Base-by-base conservation (phyloP, 2,888 invertebrate species). In the Caenorhabditis sp. region DNA sequence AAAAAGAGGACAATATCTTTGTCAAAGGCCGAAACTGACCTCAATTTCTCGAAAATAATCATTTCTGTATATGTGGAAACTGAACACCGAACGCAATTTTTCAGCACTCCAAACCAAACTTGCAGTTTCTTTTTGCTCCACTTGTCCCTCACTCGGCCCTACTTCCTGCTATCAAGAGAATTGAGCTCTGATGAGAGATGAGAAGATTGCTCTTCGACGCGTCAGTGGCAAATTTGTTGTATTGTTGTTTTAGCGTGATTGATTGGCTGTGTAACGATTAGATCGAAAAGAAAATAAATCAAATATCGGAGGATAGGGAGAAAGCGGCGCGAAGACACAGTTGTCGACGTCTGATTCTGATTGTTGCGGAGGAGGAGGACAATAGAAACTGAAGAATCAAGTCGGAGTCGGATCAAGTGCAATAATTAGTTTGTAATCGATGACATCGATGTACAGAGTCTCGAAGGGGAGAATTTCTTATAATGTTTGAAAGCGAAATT, bases 211-310 rank as follows among this genome's bases (percentile, higher is more conserved):
- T 59, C 59, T 53, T 32, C 52, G 30, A 58, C 70, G 59, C 70
- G 52, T 70, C 73, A 62, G 46, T 74, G 70, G 76, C 76, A 76
- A 76, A 76, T 76, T 76, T 76, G 76, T 76, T 76, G 70, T 52
- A 70, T 76, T 76, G 76, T 76, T 76, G 76, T 76, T 76, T 76
- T 76, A 77, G 66, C 65, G 71, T 77, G 77, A 77, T 77, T 63
- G 71, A 72, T 77, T 53, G 63, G 59, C 55, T 66, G 74, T 74
- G 74, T 74, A 74, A 74, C 74, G 58, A 74, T 68, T 74, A 66
- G 66, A 74, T 74, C 9, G 45, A 63, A 71, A 52, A 59, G 62
- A 62, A 75, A 68, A 68, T 75, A 75, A 75, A 68, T 68, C 68
- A 75, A 68, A 73, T 65, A 70, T 70, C 70, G 35, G 45, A 45